Percentiles rank a stretch among this genome's conserved stretches.
Conservation (phyloP, 2,113 vertebrate genomes). For the Hippocampus mohnikei region DNA sequence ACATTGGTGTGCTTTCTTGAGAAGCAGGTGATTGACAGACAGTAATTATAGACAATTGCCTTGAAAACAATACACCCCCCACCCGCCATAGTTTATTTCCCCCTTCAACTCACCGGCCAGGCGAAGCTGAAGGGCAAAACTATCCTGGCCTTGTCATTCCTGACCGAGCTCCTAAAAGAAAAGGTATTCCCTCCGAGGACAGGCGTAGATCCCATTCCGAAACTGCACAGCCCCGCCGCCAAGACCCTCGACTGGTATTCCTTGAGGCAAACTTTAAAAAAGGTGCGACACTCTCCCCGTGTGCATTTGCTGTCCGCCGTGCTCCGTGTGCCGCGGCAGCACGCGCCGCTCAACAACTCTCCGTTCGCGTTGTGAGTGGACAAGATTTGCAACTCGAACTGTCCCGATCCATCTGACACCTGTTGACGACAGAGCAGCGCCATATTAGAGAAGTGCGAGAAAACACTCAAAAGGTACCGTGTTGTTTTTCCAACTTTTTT, state of each 20-base stretch:
- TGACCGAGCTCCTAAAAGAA: constrained; percentile 81
- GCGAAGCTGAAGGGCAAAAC: constrained; percentile 97
- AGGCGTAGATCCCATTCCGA: constrained; percentile 89
- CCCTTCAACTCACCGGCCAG: constrained; percentile 90
- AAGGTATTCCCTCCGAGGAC: constrained; percentile 96
- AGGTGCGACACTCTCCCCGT: constrained; percentile 90
- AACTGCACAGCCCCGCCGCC: constrained; percentile 90
- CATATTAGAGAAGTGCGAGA: constrained; percentile 2
- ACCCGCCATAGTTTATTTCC: background rate
- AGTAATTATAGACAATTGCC: constrained; percentile 59
- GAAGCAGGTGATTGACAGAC: constrained; percentile 38
- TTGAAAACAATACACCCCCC: constrained; percentile 31
- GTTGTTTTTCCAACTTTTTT: background rate
- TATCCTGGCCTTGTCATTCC: constrained; percentile 87
- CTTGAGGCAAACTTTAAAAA: constrained; percentile 98
- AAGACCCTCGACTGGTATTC: constrained; percentile 94
- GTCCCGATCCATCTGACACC: constrained; percentile 89
- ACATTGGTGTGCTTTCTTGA: constrained; percentile 45
- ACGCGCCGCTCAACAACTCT: constrained; percentile 86
- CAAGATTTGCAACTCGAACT: constrained; percentile 93
- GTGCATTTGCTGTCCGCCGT: constrained; percentile 83
- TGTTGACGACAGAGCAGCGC: constrained; percentile 64
- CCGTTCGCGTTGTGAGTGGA: constrained; percentile 94
- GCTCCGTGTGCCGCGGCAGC: constrained; percentile 84
- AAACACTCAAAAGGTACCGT: background rate